phyloP scores from a whole-genome alignment of 2,888 invertebrate genomes.

The Torymus tubicola region DNA sequence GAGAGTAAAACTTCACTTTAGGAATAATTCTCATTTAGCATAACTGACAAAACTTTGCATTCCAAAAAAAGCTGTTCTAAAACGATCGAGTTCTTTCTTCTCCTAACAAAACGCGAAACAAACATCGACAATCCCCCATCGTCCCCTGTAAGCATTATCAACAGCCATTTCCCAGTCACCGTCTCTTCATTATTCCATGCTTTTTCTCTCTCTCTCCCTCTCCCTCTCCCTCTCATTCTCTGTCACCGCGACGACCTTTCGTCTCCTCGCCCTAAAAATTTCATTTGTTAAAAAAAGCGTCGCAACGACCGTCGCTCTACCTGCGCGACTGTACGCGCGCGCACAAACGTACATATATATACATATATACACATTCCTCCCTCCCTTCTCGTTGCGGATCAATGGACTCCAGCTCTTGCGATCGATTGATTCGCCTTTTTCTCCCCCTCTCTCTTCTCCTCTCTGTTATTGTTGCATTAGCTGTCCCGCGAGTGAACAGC shows the following conservation, averaged over 20 bases:
- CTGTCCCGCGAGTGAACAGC: neutral
- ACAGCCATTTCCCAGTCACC: constrained; percentile 55
- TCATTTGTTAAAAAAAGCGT: constrained; percentile 44
- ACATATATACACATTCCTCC: no score
- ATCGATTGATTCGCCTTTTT: constrained; percentile 54
- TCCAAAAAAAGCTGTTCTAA: no score
- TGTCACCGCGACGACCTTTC: constrained; percentile 4
- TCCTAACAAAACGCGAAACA: no score
- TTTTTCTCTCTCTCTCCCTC: constrained; percentile 12
- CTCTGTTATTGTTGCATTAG: constrained; percentile 46
- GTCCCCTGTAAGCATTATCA: constrained; percentile 31
- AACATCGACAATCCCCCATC: no score
- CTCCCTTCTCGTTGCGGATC: constrained; percentile 45
- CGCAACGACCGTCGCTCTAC: constrained; percentile 21
- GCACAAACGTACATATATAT: neutral
- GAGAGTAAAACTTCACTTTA: no score
- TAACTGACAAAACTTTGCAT: no score
- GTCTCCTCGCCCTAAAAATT: constrained; percentile 42
- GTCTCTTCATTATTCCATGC: constrained; percentile 49
- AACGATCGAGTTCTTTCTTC: no score
- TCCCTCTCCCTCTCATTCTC: neutral
- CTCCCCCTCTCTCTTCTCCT: constrained; percentile 3
- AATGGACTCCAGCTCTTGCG: constrained; percentile 52
- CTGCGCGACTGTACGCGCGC: no score
- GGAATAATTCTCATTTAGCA: no score